These are phyloP conservation scores for Corydoras sp. DNA, from an alignment of 2,113 vertebrate species.

Conservation along the genomic window DNA sequence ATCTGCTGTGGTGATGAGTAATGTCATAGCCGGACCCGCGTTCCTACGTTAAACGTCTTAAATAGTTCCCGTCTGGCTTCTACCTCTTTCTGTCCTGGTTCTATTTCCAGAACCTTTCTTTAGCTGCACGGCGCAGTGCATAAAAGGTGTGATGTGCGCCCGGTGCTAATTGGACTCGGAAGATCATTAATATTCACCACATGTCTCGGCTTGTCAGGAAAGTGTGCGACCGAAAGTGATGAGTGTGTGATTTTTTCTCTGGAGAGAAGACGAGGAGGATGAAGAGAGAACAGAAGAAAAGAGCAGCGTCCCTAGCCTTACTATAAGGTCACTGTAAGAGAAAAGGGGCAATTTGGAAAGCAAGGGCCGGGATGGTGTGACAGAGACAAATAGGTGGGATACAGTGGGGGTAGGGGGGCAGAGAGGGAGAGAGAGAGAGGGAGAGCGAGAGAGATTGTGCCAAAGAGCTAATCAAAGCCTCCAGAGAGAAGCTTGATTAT, in stretches of 20 bases:
- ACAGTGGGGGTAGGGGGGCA: background rate
- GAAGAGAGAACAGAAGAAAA: conserved; percentile 36
- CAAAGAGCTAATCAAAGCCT: conserved; percentile 58
- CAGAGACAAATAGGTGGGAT: conserved; percentile 15
- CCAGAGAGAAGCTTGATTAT: conserved; percentile 63
- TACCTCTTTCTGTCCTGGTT: background rate
- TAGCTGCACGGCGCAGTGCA: conserved; percentile 39
- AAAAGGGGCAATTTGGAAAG: conserved; percentile 33
- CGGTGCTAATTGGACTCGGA: conserved; percentile 72
- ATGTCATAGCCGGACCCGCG: no score
- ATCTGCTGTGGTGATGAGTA: no score
- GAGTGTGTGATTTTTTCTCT: conserved; percentile 67
- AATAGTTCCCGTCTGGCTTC: no score
- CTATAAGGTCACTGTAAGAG: conserved; percentile 60
- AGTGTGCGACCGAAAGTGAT: conserved; percentile 62
- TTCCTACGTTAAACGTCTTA: no score
- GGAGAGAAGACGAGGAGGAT: conserved; percentile 31
- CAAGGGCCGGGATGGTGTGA: conserved; percentile 18
- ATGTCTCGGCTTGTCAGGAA: conserved; percentile 61
- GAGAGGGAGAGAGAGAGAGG: conserved; percentile 3
- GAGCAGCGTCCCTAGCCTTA: conserved; percentile 52
- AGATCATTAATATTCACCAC: conserved; percentile 73
- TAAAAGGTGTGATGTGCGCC: conserved; percentile 69
- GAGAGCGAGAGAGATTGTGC: conserved; percentile 41
- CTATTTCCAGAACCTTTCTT: conserved; percentile 6